Percentiles rank a stretch among this genome's conserved stretches.
Conservation (phyloP, 2,888 invertebrate genomes). For the Ichneumoninae sp. region DNA sequence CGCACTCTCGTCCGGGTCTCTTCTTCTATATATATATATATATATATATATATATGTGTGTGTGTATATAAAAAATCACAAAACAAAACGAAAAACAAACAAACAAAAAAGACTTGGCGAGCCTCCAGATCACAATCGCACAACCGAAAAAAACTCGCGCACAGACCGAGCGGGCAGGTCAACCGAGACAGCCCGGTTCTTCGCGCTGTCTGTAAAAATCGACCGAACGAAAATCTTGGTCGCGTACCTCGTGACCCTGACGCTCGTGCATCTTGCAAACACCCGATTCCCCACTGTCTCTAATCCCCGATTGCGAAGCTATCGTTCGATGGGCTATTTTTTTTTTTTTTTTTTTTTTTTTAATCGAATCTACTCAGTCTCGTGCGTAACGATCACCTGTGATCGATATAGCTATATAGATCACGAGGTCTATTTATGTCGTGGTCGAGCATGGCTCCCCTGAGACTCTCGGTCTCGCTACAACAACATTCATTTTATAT, state of each 20-base stretch:
- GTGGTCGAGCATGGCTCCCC: slow-evolving; percentile 21
- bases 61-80: too few species aligned
- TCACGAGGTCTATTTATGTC: slow-evolving; percentile 6
- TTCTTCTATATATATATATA: background rate
- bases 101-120: background rate
- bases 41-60: background rate
- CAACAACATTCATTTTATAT: slow-evolving; percentile 37
- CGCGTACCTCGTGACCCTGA: slow-evolving; percentile 12
- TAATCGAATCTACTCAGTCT: background rate
- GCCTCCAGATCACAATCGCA: background rate
- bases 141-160: slow-evolving; percentile 4
- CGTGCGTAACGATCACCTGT: slow-evolving; percentile 1
- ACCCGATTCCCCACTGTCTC: background rate
- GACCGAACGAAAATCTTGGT: slow-evolving; percentile 17
- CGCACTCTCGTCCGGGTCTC: background rate
- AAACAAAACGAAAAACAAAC: background rate
- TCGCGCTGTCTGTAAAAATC: slow-evolving; percentile 20
- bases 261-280: slow-evolving; percentile 14
- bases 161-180: slow-evolving; percentile 5
- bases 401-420: slow-evolving; percentile 20
- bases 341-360: background rate
- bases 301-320: slow-evolving; percentile 1
- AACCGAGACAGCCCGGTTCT: slow-evolving; percentile 5
- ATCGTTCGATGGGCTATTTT: background rate
- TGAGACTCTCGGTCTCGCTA: slow-evolving; percentile 25